Conservation (phyloP, 1,140 invertebrate genomes). For the Gerris buenoi region DNA sequence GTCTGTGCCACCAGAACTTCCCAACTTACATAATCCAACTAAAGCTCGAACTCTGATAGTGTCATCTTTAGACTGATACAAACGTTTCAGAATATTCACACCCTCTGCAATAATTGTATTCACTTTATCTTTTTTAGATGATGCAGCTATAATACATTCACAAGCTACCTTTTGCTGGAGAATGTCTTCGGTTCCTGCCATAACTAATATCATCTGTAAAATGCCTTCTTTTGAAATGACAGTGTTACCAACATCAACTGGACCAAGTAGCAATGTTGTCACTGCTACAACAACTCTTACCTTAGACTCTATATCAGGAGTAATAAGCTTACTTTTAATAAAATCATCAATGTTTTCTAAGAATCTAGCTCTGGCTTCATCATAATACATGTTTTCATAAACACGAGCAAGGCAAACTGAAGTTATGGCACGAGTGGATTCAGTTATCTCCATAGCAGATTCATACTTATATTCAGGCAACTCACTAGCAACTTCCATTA, state of each 20-base stretch:
- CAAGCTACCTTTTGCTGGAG: conserved; percentile 86
- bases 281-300: conserved; percentile 73
- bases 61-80: conserved; percentile 85
- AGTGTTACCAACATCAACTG: conserved; percentile 84
- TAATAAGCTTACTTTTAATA: conserved; percentile 70
- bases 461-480: conserved; percentile 79
- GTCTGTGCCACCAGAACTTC: conserved; percentile 90
- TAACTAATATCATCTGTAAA: conserved; percentile 89
- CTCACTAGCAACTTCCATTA: conserved; percentile 81
- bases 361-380: conserved; percentile 62
- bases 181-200: conserved; percentile 74
- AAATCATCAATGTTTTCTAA: conserved; percentile 68
- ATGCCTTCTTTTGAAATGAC: conserved; percentile 84
- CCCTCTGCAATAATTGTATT: conserved; percentile 79
- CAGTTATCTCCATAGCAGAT: conserved; percentile 74
- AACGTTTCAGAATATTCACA: conserved; percentile 80
- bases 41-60: conserved; percentile 74
- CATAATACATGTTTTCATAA: conserved; percentile 90
- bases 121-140: conserved; percentile 95
- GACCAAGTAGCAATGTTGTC: conserved; percentile 78
- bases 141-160: conserved; percentile 89
- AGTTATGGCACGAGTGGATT: conserved; percentile 70
- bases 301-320: conserved; percentile 81
- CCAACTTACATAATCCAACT: conserved; percentile 92
- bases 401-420: conserved; percentile 73